Evolutionary conservation across 2,797 vertebrate genomes (phyloP).

Genomic region (Falco biarmicus): DNA sequence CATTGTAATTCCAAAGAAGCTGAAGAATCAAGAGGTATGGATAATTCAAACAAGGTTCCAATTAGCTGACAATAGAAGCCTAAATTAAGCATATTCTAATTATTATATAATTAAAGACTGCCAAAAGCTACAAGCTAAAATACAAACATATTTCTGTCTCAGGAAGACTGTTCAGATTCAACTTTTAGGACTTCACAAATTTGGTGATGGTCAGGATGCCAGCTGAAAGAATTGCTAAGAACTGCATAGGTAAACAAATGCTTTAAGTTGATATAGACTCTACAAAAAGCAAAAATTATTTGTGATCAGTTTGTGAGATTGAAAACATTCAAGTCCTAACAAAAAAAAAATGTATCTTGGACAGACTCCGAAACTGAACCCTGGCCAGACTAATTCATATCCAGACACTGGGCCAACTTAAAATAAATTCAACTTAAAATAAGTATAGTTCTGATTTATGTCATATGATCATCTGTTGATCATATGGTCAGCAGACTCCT

Average conservation of each 20-base stretch:
- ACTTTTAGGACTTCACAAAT: not conserved
- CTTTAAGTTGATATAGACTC: not conserved
- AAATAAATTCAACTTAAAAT: constrained; percentile 21
- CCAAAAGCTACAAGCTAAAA: constrained; percentile 6
- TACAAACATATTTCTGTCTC: not conserved
- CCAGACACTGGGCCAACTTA: constrained; percentile 18
- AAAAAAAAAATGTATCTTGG: not conserved
- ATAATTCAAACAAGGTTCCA: constrained; percentile 8
- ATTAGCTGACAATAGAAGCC: constrained; percentile 1
- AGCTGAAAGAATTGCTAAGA: not conserved
- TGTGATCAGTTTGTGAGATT: not conserved
- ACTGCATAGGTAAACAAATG: not conserved
- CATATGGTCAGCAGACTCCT: constrained; percentile 9
- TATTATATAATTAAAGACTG: not conserved
- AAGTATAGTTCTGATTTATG: constrained; percentile 35
- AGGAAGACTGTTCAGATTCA: not conserved
- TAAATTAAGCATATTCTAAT: constrained; percentile 3
- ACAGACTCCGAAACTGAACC: not conserved
- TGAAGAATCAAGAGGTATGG: constrained; percentile 25
- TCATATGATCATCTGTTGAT: constrained; percentile 37
- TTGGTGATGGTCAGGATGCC: not conserved
- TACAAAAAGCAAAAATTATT: not conserved
- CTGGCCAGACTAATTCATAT: not conserved
- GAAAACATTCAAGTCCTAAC: not conserved
- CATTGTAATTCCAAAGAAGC: not conserved